phyloP scores from a whole-genome alignment of 2,888 invertebrate species.

The Azorinus chamasolen region DNA sequence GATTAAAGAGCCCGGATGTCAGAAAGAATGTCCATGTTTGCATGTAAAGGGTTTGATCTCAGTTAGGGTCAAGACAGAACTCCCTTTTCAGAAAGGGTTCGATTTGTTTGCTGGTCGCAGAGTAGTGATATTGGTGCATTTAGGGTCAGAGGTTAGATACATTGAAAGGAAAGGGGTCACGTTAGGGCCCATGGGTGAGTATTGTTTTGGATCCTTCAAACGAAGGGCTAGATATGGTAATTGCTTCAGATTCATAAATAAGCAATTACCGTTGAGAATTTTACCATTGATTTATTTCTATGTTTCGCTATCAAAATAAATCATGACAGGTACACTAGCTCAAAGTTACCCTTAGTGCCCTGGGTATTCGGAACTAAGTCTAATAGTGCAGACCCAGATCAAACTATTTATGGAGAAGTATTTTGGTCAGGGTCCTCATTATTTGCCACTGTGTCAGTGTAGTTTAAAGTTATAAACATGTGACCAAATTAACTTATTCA shows the following conservation, averaged over 20 bases:
- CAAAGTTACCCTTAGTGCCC: no score
- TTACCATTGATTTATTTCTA: no score
- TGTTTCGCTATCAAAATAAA: no score
- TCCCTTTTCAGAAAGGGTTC: constrained; percentile 5
- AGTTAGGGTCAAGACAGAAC: constrained; percentile 29
- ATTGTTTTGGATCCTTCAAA: constrained; percentile 4
- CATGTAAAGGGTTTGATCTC: constrained; percentile 51
- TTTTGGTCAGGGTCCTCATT: no score
- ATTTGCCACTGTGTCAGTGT: no score
- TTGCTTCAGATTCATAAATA: constrained; percentile 15
- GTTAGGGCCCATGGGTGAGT: no score
- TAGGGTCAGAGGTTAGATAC: constrained; percentile 32
- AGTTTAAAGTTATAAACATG: no score
- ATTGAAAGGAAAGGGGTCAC: constrained; percentile 5
- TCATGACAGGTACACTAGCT: no score
- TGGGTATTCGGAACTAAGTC: no score
- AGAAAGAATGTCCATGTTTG: constrained; percentile 29
- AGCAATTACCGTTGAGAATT: background rate
- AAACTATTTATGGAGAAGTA: no score
- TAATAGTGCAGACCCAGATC: no score
- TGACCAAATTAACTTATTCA: no score
- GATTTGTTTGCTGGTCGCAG: constrained; percentile 12
- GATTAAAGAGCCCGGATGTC: constrained; percentile 34
- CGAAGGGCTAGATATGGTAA: constrained; percentile 10
- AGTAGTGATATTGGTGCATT: constrained; percentile 9